Base-by-base conservation (phyloP, 1,140 invertebrate genomes). In the Cephus cinctus region DNA sequence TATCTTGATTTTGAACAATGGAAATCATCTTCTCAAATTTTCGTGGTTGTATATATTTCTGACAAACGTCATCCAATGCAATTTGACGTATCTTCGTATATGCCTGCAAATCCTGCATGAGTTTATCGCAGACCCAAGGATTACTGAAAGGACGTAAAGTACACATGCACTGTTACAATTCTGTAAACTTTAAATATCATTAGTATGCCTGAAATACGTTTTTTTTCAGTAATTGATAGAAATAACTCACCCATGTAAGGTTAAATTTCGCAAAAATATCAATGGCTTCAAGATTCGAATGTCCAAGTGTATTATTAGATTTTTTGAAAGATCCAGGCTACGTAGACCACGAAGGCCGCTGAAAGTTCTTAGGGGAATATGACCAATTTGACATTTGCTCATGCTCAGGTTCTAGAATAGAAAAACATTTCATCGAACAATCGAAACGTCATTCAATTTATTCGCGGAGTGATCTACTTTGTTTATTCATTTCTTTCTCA, bases 301-400 rank as follows among this genome's bases (percentile, higher is more conserved):
- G 8, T 66, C 48, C 21, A 76, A 27, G 21, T 63, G 58, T 32
- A 56, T 63, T 54, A 76, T 52, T 12, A 63, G 44, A 34, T 76
- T 76, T 22, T 67, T 60, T 0, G 71, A 65, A 18, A 76, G 58
- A 46, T 76, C 63, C 41, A 76, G 61, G 3, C 23, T 61, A 36
- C 60, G 66, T 43, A 76, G 45, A 18, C 59, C 54, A 2, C 47
- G 48, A 8, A 75, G 43, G 18, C 62, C 56, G 18, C 43, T 42
- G 39, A 76, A 76, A 4, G 57, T 66, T 8, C 67, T 61, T 2
- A 18, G 3, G 4, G 59, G 50, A 23, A 76, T 45, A 20, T 64
- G 39, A 35, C 53, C 63, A 41, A 76, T 73, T 44, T 49, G 50
- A 50, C 73, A 76, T 3, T 45, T 54, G 38, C 61, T 64, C 20